Evolutionary conservation across 1,140 invertebrate species (phyloP), one percentile per base, ranked within the genome.

Genomic region (Drosophila rhopaloa): DNA sequence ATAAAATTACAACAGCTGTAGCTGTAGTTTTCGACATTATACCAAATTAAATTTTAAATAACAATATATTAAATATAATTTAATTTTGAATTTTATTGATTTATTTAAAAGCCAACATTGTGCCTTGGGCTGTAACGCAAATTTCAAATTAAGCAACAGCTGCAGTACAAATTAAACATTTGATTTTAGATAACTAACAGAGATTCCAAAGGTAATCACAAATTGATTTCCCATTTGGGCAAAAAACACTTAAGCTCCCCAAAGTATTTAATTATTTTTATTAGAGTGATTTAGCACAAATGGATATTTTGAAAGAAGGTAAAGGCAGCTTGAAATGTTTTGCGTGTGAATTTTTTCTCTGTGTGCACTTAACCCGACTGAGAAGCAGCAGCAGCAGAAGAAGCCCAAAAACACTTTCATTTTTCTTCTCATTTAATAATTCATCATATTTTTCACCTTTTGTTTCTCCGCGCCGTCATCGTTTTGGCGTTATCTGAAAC

Each of bases 351-450:
- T 59, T 70, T 68, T 68, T 71, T 44, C 40, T 41, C 46, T 5
- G 44, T 85, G 75, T 56, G 70, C 59, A 65, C 40, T 56, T 47
- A 65, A 59, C 73, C 63, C 63, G 53, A 19, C 55, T n/a, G 43
- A 76, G 47, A 68, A 53, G 43, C 44, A 66, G 16, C 73, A 43
- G 53, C 68, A 47, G 29, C 57, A 75, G 79, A 81, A 76, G 63
- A 54, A 77, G 65, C 81, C 74, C 59, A 74, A 72, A 85, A 85
- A 85, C 83, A 88, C 83, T 86, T 86, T 86, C 83, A 86, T 86
- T 86, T 86, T 86, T 83, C 84, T 88, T 86, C 76, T 88, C 76
- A 82, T 86, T 86, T 83, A 86, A 86, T 86, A 88, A 89, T 86
- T 86, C 79, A 86, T 88, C 68, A 79, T 62, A 83, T 77, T 76